Base-by-base conservation (phyloP, 2,888 invertebrate genomes). In the Lumbricus terrestris region DNA sequence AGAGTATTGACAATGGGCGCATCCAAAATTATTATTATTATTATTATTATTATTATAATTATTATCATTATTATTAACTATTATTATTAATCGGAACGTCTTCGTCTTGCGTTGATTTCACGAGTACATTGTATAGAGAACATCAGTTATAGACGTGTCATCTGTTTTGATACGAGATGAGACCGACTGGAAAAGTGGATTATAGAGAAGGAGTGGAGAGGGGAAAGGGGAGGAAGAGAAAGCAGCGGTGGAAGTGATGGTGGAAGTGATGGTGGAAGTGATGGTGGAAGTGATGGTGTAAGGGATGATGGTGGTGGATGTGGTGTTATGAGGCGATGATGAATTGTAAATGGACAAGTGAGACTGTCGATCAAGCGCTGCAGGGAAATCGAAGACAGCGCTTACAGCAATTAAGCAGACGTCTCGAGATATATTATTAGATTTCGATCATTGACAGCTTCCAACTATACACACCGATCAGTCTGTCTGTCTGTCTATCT, bases 1-100 rank as follows among this genome's bases (percentile, higher is more conserved):
- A n/a, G n/a, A n/a, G n/a, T n/a, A n/a, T n/a, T n/a, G n/a, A n/a
- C n/a, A n/a, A n/a, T n/a, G n/a, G n/a, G n/a, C n/a, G n/a, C n/a
- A n/a, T 40, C 11, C 40, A 89, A 5, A n/a, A 89, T 38, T n/a
- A 89, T 38, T 47, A 89, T 23, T 29, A 89, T 8, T 47, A 35
- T 38, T 47, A 5, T 37, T 42, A 34, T 35, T n/a, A 89, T 82
- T 37, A 35, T 82, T n/a, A 89, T 89, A 11, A 35, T 89, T 15
- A 85, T 89, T 69, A 89, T 89, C 83, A 89, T 83, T 54, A 89
- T 89, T n/a, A n/a, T n/a, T n/a, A n/a, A n/a, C n/a, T n/a, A n/a
- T n/a, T 54, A 89, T 83, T 13, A 89, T 89, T 54, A 89, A 83
- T 54, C 69, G 35, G 15, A 89, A 23, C 40, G 15, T 83, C 82